Evolutionary conservation across 2,888 invertebrate species (phyloP), one percentile per base, ranked within the genome.

Genomic region (Drosophila affinis): DNA sequence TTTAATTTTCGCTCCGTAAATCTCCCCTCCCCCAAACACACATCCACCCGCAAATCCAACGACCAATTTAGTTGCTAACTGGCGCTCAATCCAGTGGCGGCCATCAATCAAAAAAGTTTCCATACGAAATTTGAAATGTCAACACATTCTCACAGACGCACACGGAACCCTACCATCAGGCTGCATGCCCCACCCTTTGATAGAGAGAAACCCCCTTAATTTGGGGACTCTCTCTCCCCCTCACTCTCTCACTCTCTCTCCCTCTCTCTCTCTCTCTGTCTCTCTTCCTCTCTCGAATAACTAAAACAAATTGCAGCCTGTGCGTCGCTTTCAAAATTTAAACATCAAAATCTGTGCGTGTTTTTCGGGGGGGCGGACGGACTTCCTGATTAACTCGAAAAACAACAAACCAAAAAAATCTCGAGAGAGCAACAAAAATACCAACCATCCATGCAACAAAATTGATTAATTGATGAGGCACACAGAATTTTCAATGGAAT

Each of bases 381-480:
- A 82, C 87, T 82, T 82, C 82, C 82, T 82, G 87, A 82, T 82
- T 82, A 82, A 81, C 77, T 79, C 67, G 87, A 87, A 82, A 76
- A 48, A 60, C 64, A 52, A 69, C 32, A 65, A 69, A 72, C 62
- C 68, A 53, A 72, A 49, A 62, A 61, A 68, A 59, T 65, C 63
- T 18, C 62, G 17, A 18, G 12, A 14, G 29, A 24, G 44, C 12
- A 46, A 68, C 27, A 45, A 17, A 70, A 71, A 49, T 53, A 44
- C 24, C 59, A 47, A 14, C 72, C 47, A 27, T 17, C 34, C 52
- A 82, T n/a, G 73, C 75, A 72, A 71, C 62, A 62, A 79, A 82
- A 78, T 88, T 86, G 83, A 86, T 84, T 84, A 84, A 84, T 88
- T 84, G 88, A 88, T 83, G 88, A 79, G 81, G 72, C 79, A 72